Evolutionary conservation across 2,113 vertebrate species (phyloP).

Genomic region (Sula dactylatra): DNA sequence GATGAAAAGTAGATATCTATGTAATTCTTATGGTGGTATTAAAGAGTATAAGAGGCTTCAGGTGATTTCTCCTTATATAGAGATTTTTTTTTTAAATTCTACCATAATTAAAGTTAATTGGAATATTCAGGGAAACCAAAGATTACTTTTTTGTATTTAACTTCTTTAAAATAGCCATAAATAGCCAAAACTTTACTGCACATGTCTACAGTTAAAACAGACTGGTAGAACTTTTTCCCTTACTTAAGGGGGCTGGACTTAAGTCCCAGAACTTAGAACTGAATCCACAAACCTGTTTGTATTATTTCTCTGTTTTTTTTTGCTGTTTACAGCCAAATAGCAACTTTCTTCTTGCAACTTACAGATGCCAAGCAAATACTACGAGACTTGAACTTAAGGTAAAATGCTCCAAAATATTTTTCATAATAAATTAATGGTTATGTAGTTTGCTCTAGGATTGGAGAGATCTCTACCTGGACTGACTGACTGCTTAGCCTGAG

Average conservation of each 20-base stretch:
- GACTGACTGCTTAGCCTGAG: background rate
- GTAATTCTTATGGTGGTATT: background rate
- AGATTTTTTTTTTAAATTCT: background rate
- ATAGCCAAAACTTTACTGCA: background rate
- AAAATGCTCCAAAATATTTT: conserved; percentile 19
- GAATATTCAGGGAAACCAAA: background rate
- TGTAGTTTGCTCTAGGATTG: background rate
- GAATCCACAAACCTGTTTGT: background rate
- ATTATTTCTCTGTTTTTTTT: background rate
- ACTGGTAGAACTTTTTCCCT: background rate
- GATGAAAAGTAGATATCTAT: background rate
- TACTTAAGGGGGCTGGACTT: no score
- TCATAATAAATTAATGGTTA: background rate
- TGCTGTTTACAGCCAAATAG: conserved; percentile 81
- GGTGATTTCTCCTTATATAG: background rate
- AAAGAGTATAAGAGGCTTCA: background rate
- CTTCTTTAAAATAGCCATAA: background rate
- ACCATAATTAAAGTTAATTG: background rate
- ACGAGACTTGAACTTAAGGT: conserved; percentile 96
- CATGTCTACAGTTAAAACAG: background rate
- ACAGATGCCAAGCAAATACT: conserved; percentile 96
- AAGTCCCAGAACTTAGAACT: background rate
- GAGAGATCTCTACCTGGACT: background rate
- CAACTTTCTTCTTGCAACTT: conserved; percentile 96
- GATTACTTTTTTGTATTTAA: background rate